phyloP scores from a whole-genome alignment of 2,888 invertebrate species.

The Omphaloscelis lunosa region DNA sequence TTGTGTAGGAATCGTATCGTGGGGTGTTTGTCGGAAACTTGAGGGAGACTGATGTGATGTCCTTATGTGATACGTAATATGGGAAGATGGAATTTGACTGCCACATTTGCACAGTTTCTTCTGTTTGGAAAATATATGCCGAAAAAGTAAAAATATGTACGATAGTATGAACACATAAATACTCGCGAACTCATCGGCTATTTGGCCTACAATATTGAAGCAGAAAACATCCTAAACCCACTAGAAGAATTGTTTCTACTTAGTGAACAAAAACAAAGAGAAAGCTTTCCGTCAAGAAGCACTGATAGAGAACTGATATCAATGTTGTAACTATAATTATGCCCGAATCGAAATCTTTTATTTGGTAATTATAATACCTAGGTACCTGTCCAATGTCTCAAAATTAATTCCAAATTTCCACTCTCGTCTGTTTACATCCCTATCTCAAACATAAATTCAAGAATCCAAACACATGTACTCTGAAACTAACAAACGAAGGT shows the following conservation, averaged over 20 bases:
- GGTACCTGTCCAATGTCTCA: not conserved
- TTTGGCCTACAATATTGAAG: no score
- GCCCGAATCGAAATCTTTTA: not conserved
- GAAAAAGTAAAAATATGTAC: not conserved
- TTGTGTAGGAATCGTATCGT: slow-evolving; percentile 58
- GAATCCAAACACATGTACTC: slow-evolving; percentile 58
- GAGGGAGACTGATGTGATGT: slow-evolving; percentile 41
- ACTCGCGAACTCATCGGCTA: no score
- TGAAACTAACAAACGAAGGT: slow-evolving; percentile 68
- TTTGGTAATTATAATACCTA: slow-evolving; percentile 5
- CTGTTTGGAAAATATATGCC: not conserved
- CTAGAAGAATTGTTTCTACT: no score
- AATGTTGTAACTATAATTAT: not conserved
- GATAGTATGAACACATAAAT: no score
- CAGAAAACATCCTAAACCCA: no score
- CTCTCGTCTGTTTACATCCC: not conserved
- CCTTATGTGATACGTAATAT: slow-evolving; percentile 31
- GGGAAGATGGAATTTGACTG: slow-evolving; percentile 16
- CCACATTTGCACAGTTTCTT: not conserved
- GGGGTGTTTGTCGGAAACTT: slow-evolving; percentile 47
- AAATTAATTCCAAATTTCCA: slow-evolving; percentile 18
- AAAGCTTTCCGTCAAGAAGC: no score
- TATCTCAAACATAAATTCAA: slow-evolving; percentile 45
- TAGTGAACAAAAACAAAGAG: no score
- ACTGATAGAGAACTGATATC: no score